A percentile compares a stretch with the other conserved stretches of the same genome.
Evolutionary conservation across 2,113 vertebrate genomes (phyloP).

Genomic region (Vidua macroura): DNA sequence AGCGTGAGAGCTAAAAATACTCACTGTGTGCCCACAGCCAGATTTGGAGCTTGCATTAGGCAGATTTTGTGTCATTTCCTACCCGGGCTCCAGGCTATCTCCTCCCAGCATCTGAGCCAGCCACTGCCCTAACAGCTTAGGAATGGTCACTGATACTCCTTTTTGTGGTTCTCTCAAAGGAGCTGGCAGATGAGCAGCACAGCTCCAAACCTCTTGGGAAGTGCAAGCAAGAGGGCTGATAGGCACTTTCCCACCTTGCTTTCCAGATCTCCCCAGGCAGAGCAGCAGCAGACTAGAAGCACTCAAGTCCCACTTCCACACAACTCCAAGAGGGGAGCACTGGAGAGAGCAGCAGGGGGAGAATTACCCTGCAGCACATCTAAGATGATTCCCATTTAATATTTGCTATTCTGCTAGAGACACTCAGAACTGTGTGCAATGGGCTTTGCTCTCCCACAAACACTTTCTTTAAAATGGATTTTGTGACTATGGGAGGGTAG

Average conservation of each 20-base stretch:
- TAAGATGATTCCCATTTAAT: neutral
- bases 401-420: neutral
- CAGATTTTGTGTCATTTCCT: neutral
- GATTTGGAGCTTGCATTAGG: neutral
- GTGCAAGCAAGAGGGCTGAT: neutral
- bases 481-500: neutral
- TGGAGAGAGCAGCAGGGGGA: neutral
- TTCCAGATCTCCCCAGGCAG: neutral
- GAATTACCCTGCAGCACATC: neutral
- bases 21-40: neutral
- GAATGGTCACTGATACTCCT: neutral
- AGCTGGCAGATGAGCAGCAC: neutral
- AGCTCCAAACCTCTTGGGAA: neutral
- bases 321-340: neutral
- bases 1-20: neutral
- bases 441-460: neutral
- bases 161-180: neutral
- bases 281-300: neutral
- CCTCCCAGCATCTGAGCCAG: neutral
- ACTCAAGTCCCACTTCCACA: neutral
- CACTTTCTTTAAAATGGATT: neutral
- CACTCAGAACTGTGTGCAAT: neutral
- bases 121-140: rapidly evolving
- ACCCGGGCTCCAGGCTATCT: neutral
- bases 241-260: neutral